A percentile compares a stretch with the other conserved stretches of the same genome.
Evolutionary conservation across 2,113 vertebrate genomes (phyloP).

Genomic region (Myiagra hebetior): DNA sequence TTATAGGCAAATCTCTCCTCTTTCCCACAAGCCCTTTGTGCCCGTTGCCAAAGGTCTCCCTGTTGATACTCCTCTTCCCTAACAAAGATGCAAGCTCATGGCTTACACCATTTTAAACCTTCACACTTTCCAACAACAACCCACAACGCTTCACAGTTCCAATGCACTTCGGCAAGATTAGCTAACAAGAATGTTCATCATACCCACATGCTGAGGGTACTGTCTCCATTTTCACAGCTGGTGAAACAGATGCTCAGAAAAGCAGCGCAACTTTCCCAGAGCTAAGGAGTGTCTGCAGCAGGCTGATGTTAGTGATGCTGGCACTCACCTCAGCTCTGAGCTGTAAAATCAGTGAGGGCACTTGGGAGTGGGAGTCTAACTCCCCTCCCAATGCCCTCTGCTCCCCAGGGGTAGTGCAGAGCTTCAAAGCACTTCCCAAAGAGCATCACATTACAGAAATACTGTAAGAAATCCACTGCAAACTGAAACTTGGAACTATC

Average conservation of each 20-base stretch:
- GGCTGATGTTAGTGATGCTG: neutral
- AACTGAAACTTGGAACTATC: neutral
- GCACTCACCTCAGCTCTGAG: neutral
- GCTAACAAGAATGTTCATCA: neutral
- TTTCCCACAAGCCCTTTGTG: neutral
- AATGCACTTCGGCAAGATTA: neutral
- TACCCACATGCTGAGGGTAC: neutral
- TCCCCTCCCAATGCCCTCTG: neutral
- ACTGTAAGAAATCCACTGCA: neutral
- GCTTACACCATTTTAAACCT: neutral
- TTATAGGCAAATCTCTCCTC: neutral
- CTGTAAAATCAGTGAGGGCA: neutral
- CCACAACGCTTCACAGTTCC: neutral
- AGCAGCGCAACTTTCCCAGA: neutral
- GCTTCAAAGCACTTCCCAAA: neutral
- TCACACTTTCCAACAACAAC: neutral
- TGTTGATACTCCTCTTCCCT: neutral
- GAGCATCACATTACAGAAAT: neutral
- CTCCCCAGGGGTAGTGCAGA: neutral
- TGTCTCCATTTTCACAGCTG: neutral
- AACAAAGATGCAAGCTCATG: neutral
- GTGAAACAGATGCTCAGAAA: slow-evolving; percentile 10
- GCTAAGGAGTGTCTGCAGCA: neutral
- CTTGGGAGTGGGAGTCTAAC: neutral
- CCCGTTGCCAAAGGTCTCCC: neutral